Conservation (phyloP, 2,888 invertebrate genomes). For the Dicranocentrus wangi region DNA sequence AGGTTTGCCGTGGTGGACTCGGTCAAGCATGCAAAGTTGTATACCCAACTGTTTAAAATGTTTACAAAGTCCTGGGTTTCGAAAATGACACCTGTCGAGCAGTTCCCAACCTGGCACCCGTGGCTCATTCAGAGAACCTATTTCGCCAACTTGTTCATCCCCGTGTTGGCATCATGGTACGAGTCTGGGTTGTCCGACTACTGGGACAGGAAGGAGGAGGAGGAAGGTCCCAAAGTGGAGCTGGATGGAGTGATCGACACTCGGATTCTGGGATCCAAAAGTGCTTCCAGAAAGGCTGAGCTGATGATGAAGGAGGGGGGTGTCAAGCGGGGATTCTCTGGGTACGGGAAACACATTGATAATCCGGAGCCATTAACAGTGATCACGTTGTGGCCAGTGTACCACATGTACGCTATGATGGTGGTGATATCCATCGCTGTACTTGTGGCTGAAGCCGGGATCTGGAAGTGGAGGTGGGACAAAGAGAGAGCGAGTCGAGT, state of each 20-base stretch:
- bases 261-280: neutral
- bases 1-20: neutral
- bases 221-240: neutral
- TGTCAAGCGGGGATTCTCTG: neutral
- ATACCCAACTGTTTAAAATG: neutral
- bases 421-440: neutral
- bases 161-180: conserved; percentile 31
- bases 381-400: neutral
- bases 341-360: neutral
- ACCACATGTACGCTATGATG: neutral
- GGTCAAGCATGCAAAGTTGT: neutral
- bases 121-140: conserved; percentile 51
- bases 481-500: neutral
- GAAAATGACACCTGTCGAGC: neutral
- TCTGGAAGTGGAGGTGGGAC: neutral
- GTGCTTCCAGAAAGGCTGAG: neutral
- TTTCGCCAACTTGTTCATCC: conserved; percentile 29
- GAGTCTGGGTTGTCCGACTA: conserved; percentile 32
- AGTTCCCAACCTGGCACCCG: conserved; percentile 27
- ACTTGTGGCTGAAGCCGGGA: neutral
- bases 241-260: neutral
- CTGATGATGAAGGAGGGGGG: neutral
- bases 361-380: neutral
- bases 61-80: conserved; percentile 37
- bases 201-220: conserved; percentile 2